phyloP scores from a whole-genome alignment of 2,888 invertebrate species.

The Acrobasis repandana region DNA sequence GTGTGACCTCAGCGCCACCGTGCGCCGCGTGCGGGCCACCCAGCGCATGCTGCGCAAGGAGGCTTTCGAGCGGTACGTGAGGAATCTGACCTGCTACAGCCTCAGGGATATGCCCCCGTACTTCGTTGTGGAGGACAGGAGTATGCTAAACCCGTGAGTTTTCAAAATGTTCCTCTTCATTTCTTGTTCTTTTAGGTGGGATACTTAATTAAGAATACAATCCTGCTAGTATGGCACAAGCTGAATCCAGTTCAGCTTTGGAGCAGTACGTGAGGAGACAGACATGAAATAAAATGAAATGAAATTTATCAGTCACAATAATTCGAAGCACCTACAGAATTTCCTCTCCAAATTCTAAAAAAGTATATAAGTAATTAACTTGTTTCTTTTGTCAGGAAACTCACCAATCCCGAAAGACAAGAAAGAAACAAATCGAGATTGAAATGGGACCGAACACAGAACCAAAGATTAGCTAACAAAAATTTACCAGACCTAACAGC shows the following conservation, averaged over 20 bases:
- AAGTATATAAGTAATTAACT: neutral
- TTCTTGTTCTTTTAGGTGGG: no score
- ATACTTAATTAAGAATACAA: no score
- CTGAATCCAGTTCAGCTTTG: no score
- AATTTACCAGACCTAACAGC: neutral
- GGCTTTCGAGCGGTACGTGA: conserved; percentile 44
- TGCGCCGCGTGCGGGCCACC: conserved; percentile 36
- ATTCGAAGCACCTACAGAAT: no score
- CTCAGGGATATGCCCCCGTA: conserved; percentile 36
- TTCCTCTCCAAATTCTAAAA: neutral
- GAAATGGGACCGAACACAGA: conserved; percentile 47
- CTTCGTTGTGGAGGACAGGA: conserved; percentile 36
- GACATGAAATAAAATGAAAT: no score
- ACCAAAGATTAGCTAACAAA: neutral
- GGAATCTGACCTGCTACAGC: conserved; percentile 45
- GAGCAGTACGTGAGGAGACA: no score
- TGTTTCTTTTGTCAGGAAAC: neutral
- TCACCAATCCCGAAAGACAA: conserved; percentile 11
- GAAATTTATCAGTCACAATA: no score
- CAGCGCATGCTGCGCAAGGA: conserved; percentile 31
- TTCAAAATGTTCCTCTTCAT: no score
- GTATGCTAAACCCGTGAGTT: neutral
- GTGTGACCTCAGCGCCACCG: conserved; percentile 53
- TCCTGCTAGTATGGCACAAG: no score
- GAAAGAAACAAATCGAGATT: conserved; percentile 16